Evolutionary conservation across 2,113 vertebrate genomes (phyloP), one percentile per base, ranked within the genome.

Genomic region (Oreotrochilus melanogaster): DNA sequence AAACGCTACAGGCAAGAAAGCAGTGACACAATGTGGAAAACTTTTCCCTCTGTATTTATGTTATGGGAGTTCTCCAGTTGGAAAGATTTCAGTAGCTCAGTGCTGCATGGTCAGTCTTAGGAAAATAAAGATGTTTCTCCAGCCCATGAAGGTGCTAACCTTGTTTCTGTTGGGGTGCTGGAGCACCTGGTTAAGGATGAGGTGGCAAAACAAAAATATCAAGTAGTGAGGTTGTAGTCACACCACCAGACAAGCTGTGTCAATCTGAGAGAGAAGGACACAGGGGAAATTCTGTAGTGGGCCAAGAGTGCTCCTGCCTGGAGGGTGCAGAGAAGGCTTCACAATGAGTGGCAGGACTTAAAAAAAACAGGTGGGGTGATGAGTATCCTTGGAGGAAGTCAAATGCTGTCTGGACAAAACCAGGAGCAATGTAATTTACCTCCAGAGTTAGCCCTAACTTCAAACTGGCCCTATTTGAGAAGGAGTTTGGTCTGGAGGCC

Each of bases 71-170:
- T 94, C 74, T 88, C 85, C 0, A 0, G 5, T 11, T 94, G 92
- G 78, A 92, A 94, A 70, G 60, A 95, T 89, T 95, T 95, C 91
- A 87, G 64, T 33, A 71, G 76, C 70, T 83, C 78, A 72, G 53
- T 16, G 69, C 57, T 78, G 73, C 53, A 42, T 9, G 28, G 87
- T 81, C 37, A 67, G 6, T 86, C 86, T 86, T 72, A 82, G 37
- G 51, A 93, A 96, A 94, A 95, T 48, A 92, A 75, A 82, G 75
- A 62, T 74, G 71, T 62, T 62, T 88, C 37, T 89, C 61, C 3
- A 22, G 42, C 80, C 89, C 2, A 1, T 23, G 48, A 71, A 60
- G 72, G 75, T 8, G 11, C 75, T 5, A 18, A 72, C 33, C 1
- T 6, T 3, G 3, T 48, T 78, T 84, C 65, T 92, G 76, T 48